Percentiles rank a stretch among this genome's conserved stretches.
These are phyloP conservation scores for Odontocerum albicorne DNA, from an alignment of 2,888 invertebrate species.

Conservation along the genomic window DNA sequence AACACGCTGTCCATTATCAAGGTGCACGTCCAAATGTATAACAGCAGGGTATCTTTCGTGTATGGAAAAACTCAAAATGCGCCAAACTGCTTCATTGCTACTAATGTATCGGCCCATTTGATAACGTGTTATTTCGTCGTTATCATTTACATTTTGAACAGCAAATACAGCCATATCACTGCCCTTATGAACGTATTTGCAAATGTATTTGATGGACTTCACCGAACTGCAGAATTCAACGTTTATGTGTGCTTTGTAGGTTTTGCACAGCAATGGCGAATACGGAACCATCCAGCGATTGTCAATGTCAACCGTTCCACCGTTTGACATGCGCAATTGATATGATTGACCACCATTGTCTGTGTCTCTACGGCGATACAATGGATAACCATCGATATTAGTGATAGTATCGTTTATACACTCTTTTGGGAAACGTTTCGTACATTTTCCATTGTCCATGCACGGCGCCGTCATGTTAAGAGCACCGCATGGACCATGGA, in stretches of 20 bases:
- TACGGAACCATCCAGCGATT: no score
- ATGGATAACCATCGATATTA: constrained; percentile 40
- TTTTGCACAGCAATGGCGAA: constrained; percentile 37
- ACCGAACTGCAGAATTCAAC: no score
- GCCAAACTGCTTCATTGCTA: constrained; percentile 12
- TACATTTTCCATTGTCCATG: not conserved
- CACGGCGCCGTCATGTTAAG: not conserved
- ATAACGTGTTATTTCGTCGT: not conserved
- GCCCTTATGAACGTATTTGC: no score
- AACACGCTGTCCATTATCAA: constrained; percentile 15
- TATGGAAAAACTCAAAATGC: not conserved
- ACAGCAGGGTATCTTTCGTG: constrained; percentile 9
- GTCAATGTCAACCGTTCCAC: no score
- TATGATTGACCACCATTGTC: constrained; percentile 31
- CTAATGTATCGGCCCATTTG: constrained; percentile 1
- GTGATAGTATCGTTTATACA: constrained; percentile 36
- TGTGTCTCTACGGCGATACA: constrained; percentile 38
- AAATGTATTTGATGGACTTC: no score
- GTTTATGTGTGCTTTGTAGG: constrained; percentile 41
- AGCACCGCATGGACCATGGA: no score
- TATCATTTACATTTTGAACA: no score
- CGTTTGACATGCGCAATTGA: no score
- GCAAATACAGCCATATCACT: no score
- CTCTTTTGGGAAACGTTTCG: not conserved
- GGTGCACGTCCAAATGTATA: constrained; percentile 1